Evolutionary conservation across 2,797 vertebrate genomes (phyloP).

Genomic region (Xerus rutilus): DNA sequence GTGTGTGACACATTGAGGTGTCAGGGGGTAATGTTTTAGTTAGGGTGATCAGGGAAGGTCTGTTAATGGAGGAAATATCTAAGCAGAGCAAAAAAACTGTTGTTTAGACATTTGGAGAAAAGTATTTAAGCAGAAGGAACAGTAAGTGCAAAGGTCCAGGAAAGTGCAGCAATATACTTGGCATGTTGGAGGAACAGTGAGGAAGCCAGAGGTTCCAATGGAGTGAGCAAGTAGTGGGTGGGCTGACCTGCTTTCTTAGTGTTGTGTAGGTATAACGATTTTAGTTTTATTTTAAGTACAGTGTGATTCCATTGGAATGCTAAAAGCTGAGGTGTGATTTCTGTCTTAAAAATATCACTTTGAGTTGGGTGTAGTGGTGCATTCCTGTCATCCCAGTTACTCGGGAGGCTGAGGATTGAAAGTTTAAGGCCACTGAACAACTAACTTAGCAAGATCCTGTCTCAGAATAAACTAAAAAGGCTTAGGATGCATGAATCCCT

Average conservation of each 20-base stretch:
- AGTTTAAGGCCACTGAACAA: neutral
- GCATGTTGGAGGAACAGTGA: neutral
- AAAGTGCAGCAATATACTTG: neutral
- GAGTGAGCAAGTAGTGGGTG: neutral
- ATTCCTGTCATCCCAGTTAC: neutral
- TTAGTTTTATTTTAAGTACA: constrained; percentile 64
- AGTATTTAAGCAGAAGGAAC: neutral
- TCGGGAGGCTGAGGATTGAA: neutral
- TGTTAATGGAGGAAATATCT: neutral
- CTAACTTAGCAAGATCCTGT: neutral
- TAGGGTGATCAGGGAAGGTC: neutral
- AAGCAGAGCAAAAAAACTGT: neutral
- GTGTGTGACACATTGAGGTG: neutral
- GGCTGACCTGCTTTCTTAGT: constrained; percentile 42
- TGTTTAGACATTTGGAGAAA: neutral
- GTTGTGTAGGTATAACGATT: constrained; percentile 27
- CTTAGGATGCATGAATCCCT: neutral
- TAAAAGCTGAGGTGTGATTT: constrained; percentile 62
- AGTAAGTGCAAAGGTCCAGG: neutral
- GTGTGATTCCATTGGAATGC: constrained; percentile 28
- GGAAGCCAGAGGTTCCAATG: neutral
- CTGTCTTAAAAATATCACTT: constrained; percentile 42
- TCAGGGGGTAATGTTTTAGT: neutral
- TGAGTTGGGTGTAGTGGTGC: neutral
- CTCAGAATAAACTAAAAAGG: neutral